Evolutionary conservation across 2,888 invertebrate genomes (phyloP).

Genomic region (Ochlodes sylvanus): DNA sequence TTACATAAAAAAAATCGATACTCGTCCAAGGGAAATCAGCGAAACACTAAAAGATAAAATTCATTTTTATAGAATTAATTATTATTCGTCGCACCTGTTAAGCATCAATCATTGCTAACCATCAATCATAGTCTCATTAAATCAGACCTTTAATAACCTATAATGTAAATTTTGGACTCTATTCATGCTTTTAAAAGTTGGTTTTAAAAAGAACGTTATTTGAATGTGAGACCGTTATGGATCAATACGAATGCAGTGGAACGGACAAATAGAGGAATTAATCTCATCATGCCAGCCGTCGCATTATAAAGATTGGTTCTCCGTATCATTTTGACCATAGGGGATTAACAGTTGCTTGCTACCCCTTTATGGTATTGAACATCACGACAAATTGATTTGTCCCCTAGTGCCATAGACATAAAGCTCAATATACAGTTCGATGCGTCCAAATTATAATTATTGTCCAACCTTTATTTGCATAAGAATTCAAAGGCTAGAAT

Average conservation of each 20-base stretch:
- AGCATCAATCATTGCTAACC: no score
- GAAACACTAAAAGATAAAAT: no score
- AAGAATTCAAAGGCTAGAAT: background rate
- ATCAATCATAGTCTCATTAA: no score
- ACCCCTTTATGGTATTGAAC: conserved; percentile 43
- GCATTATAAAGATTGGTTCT: conserved; percentile 32
- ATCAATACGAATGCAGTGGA: conserved; percentile 3
- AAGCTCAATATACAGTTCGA: background rate
- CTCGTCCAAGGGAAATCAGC: no score
- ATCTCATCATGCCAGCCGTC: conserved; percentile 21
- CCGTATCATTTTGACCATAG: conserved; percentile 48
- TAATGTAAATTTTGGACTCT: no score
- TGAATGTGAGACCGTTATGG: conserved; percentile 7
- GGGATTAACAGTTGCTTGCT: conserved; percentile 46
- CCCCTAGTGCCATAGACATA: background rate
- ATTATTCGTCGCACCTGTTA: no score
- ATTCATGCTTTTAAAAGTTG: no score
- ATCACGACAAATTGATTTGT: background rate
- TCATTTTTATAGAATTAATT: no score
- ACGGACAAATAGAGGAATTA: conserved; percentile 16
- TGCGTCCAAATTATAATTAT: background rate
- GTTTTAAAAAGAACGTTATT: conserved; percentile 5
- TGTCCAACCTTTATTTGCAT: conserved; percentile 1
- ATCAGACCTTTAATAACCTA: no score
- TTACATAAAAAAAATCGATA: no score